Base-by-base conservation (phyloP, 2,113 vertebrate species). In the Thunnus thynnus region DNA sequence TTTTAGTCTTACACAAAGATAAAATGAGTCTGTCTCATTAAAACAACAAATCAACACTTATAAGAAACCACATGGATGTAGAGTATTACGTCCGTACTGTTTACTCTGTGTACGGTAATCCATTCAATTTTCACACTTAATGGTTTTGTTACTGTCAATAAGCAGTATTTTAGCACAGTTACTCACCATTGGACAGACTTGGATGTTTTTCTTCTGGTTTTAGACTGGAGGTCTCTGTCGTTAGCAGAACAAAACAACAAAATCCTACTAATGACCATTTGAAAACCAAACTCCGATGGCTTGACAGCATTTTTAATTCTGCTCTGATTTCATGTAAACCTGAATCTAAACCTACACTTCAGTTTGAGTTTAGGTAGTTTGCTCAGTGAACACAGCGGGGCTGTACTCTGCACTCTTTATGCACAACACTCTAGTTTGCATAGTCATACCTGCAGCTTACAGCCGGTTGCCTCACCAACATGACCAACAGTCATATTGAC, bases 201-300 rank as follows among this genome's bases (percentile, higher is more conserved):
- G 3, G 13, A 17, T 50, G 8, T 17, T 60, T 32, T 5, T n/a
- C 27, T 2, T 12, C n/a, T 52, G n/a, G 2, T 22, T 25, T 50
- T 8, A 25, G 10, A 41, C 46, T 27, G 47, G 55, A 78, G 30
- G 3, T 46, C 5, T 61, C 30, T 18, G 55, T 50, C 3, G 10
- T 58, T n/a, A 54, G 16, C 30, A 61, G 16, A 44, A 27, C 55
- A 46, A 78, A 44, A 69, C 5, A 25, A 18, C 55, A 52, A 68
- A 60, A 13, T 3, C 44, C n/a, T 6, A 25, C 13, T 27, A 41
- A 61, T 20, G 13, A 36, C 20, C 22, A 20, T 17, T 13, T 44
- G 8, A 41, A 36, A 72, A 61, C 41, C 1, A 63, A 18, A 16
- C 13, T 63, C 3, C 13, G 30, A 30, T 52, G 18, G 4, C 22